Evolutionary conservation across 2,113 vertebrate species (phyloP).

Genomic region (Laterallus jamaicensis): DNA sequence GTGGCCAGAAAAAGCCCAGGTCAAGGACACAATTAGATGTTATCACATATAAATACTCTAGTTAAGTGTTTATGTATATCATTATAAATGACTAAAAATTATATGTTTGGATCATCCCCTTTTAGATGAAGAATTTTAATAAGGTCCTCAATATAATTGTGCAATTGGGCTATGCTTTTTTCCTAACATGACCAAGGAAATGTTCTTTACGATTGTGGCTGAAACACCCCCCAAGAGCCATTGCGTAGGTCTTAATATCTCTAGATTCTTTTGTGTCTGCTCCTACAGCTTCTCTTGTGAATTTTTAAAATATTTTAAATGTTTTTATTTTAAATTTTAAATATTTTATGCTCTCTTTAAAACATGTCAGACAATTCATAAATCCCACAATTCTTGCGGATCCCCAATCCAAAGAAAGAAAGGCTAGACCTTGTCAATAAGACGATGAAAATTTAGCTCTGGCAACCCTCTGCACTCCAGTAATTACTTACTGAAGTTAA

Average conservation of each 20-base stretch:
- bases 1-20: background rate
- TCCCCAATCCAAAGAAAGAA: background rate
- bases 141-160: background rate
- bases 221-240: background rate
- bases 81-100: background rate
- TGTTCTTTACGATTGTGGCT: background rate
- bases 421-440: background rate
- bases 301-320: too few relatives aligned
- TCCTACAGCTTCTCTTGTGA: background rate
- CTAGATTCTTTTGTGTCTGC: background rate
- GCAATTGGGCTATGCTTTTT: background rate
- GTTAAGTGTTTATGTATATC: background rate
- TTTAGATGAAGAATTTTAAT: background rate
- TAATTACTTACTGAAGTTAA: conserved; percentile 17
- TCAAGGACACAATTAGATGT: background rate
- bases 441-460: background rate
- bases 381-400: background rate
- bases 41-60: background rate
- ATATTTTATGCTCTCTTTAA: background rate
- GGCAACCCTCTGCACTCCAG: background rate
- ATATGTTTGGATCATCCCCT: background rate
- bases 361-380: background rate
- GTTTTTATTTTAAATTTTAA: background rate
- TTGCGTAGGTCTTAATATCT: background rate
- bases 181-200: background rate